Evolutionary conservation across 2,888 invertebrate genomes (phyloP), one percentile per base, ranked within the genome.

Genomic region (Epistrophella euchroma): DNA sequence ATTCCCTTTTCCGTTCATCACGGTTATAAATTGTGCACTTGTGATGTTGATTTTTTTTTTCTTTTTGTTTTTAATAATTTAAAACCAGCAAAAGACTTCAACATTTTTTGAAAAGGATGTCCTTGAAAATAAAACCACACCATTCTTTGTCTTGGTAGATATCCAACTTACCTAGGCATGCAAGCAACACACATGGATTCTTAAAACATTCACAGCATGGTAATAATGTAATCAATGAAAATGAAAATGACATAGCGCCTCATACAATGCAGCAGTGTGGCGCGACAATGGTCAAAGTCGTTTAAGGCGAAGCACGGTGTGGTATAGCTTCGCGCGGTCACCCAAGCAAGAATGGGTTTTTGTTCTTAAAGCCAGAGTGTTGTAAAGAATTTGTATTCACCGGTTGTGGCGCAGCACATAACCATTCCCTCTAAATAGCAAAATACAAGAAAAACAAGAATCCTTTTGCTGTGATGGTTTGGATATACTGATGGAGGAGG

Each of bases 91-190:
- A 58, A 60, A 86, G 81, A 71, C 74, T 82, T 86, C 77, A 74
- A 45, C 72, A 86, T 77, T 66, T 66, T 66, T 86, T 86, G 86
- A 86, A 82, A 78, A 86, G 86, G 86, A 86, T 86, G 86, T 86
- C 86, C 86, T 86, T 86, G 86, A 86, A 86, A 86, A 86, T 82
- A 82, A 86, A 82, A 86, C 86, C 17, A 82, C 77, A 60, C 15
- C 32, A 45, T 19, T 47, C 25, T 58, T 45, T 9, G 13, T 0
- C 32, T 10, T 40, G 9, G 32, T 66, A n/a, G n/a, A n/a, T n/a
- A 52, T 64, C 11, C 19, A 76, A 68, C 76, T 66, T 75, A 66
- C 76, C 43, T 35, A n/a, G 28, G 40, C 43, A 52, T 43, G 22
- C 32, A 37, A 37, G 17, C 56, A 50, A 15, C 47, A 55, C 55